Evolutionary conservation across 1,140 invertebrate species (phyloP).

Genomic region (Archegozetes longisetosus): DNA sequence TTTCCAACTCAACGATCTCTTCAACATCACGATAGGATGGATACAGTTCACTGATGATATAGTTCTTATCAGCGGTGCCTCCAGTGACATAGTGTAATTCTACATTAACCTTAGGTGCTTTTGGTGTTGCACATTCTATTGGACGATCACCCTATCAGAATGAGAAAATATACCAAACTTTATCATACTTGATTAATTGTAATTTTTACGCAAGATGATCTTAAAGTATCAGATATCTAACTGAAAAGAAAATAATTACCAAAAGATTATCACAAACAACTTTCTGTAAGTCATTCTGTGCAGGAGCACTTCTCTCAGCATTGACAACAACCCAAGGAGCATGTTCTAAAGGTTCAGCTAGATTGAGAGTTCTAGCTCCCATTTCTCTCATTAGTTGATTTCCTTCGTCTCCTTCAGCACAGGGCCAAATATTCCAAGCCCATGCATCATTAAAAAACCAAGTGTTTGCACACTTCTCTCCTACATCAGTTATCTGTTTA

Average conservation of each 20-base stretch:
- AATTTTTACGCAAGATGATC: too few relatives aligned
- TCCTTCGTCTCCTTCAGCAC: constrained; percentile 7
- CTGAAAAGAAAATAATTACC: not conserved
- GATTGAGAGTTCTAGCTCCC: not conserved
- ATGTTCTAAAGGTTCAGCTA: constrained; percentile 2
- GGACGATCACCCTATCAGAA: constrained; percentile 11
- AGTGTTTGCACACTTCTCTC: constrained; percentile 12
- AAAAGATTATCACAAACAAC: too few relatives aligned
- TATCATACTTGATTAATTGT: too few relatives aligned
- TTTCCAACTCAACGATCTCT: constrained; percentile 12
- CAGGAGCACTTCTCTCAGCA: constrained; percentile 1
- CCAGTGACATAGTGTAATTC: too few relatives aligned
- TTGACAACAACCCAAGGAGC: constrained; percentile 14
- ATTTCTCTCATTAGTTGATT: constrained; percentile 3
- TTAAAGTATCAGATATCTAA: too few relatives aligned
- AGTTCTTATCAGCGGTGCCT: too few relatives aligned
- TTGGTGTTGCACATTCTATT: not conserved
- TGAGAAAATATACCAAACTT: too few relatives aligned
- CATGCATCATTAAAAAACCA: not conserved
- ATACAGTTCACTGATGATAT: constrained; percentile 14
- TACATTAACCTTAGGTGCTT: constrained; percentile 1
- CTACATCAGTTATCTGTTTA: not conserved
- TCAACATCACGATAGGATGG: constrained; percentile 9
- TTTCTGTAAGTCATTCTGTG: too few relatives aligned
- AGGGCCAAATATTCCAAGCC: constrained; percentile 7